These are phyloP conservation scores for Dexiosoma caninum DNA, from an alignment of 2,888 invertebrate species.

Conservation along the genomic window DNA sequence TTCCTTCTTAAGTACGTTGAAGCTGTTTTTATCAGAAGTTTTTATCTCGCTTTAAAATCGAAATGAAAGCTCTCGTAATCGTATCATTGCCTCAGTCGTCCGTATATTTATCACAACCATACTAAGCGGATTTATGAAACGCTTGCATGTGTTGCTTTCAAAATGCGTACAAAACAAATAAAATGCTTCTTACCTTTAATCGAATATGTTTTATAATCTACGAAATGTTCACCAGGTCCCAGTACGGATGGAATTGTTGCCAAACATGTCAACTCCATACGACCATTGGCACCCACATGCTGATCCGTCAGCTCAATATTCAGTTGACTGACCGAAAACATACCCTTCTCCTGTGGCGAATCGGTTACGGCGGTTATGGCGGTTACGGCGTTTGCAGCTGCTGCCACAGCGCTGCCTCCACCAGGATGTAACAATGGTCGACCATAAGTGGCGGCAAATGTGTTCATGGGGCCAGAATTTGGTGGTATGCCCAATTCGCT, in stretches of 20 bases:
- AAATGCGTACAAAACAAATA: not conserved
- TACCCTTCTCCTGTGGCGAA: constrained; percentile 73
- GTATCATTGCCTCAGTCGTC: too few species aligned
- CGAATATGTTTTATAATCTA: constrained; percentile 85
- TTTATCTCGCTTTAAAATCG: too few species aligned
- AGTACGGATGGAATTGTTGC: constrained; percentile 88
- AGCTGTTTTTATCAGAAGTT: too few species aligned
- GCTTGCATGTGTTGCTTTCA: too few species aligned
- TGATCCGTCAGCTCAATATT: constrained; percentile 86
- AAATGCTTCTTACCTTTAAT: constrained; percentile 82
- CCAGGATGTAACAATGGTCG: constrained; percentile 72
- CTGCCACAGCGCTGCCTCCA: constrained; percentile 74
- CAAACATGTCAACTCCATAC: constrained; percentile 85
- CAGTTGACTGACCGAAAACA: constrained; percentile 83
- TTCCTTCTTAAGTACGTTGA: too few species aligned
- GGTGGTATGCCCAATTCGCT: constrained; percentile 73
- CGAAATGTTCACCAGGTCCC: constrained; percentile 84
- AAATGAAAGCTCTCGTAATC: too few species aligned
- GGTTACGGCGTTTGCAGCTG: constrained; percentile 75
- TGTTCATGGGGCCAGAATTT: constrained; percentile 75
- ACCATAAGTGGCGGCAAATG: constrained; percentile 73
- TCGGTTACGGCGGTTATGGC: constrained; percentile 74
- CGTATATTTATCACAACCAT: too few species aligned
- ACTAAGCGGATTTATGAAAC: too few species aligned
- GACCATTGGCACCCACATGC: constrained; percentile 84